These are phyloP conservation scores for Oikopleura vanhoeffeni DNA, from an alignment of 23 tunicate genomes.

Conservation along the genomic window DNA sequence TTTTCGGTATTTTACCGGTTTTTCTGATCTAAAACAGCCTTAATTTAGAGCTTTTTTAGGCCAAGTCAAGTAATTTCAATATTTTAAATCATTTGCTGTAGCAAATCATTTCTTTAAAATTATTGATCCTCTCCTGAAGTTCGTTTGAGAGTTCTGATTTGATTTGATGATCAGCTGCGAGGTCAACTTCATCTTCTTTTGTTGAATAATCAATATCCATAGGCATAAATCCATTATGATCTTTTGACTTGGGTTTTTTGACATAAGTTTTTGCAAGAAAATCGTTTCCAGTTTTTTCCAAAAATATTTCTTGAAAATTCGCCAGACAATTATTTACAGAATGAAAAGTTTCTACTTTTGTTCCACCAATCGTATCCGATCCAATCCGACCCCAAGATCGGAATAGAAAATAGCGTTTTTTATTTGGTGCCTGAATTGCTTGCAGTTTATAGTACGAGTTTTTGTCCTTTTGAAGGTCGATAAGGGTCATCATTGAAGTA, in stretches of 20 bases:
- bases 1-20: too few relatives aligned
- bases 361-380: constrained; percentile 52
- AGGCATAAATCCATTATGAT: constrained; percentile 47
- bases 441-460: constrained; percentile 89
- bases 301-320: constrained; percentile 27
- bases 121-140: too few relatives aligned
- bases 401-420: constrained; percentile 30
- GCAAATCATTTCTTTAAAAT: too few relatives aligned
- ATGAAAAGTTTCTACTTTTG: constrained; percentile 38
- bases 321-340: constrained; percentile 18
- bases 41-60: too few relatives aligned
- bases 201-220: constrained; percentile 68
- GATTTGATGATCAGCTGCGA: not conserved
- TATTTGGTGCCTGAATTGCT: not conserved
- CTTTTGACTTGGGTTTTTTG: constrained; percentile 12
- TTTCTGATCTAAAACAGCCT: too few relatives aligned
- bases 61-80: too few relatives aligned
- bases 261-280: not conserved
- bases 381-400: constrained; percentile 97
- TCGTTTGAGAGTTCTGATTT: constrained; percentile 31
- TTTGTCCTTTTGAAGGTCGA: constrained; percentile 47
- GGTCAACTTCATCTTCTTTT: constrained; percentile 28
- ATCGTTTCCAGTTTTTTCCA: constrained; percentile 53
- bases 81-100: too few relatives aligned
- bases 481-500: constrained; percentile 73